Base-by-base conservation (phyloP, 2,113 vertebrate genomes). In the Eupsittula cactorum region DNA sequence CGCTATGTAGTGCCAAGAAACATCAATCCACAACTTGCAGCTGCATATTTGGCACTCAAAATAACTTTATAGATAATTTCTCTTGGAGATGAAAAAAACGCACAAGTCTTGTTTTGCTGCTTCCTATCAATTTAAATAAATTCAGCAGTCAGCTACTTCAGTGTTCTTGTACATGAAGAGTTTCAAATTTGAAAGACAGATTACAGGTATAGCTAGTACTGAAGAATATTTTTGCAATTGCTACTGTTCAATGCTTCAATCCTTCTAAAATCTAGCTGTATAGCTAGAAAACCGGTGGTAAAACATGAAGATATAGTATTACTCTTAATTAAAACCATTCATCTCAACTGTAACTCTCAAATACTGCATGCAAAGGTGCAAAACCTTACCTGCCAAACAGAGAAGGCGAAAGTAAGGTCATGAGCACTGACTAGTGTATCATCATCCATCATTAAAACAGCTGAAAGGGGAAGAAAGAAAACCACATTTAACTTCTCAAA, bases 401-500 rank as follows among this genome's bases (percentile, higher is more conserved):
- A 99, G 97, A 99, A 99, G 50, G 99, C 98, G 97, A 99, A 99
- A 93, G 96, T 98, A 86, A 99, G 97, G 96, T 99, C 99, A 83
- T 99, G 98, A 96, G 98, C 98, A 23, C 99, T 99, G 96, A 99
- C 94, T 29, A 99, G 97, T 1, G 98, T 99, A 97, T 99, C 99
- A 39, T 99, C 99, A 94, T 99, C 99, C 97, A 99, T 97, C 99
- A 99, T 99, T 91, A 99, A 94, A 68, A 99, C 98, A 86, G 98
- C 99, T 99, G 93, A 63, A 95, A 73, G 25, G 44, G 63, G 67
- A 65, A 62, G 81, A 23, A 33, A 75, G 21, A 63, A 62, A 84
- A 73, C 33, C 57, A 24, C 16, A 31, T 93, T 55, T 63, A 83
- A 63, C 37, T 87, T 31, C 20, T 71, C 35, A 19, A 15, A 80